These are phyloP conservation scores for Megalops atlanticus DNA, from an alignment of 2,113 vertebrate species.

Conservation along the genomic window DNA sequence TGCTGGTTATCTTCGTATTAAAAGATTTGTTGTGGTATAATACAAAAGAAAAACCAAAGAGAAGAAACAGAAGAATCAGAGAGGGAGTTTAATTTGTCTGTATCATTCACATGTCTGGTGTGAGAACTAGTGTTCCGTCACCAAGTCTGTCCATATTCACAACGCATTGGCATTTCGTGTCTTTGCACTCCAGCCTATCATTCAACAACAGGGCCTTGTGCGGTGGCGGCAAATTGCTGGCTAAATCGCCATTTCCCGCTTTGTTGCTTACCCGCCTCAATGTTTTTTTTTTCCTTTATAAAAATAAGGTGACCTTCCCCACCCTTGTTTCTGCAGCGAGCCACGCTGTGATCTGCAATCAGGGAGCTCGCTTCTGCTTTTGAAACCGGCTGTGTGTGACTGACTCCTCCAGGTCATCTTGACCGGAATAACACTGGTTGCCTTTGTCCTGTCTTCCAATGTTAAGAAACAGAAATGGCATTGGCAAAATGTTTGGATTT, in stretches of 20 bases:
- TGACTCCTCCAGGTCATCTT: background rate
- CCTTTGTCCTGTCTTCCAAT: background rate
- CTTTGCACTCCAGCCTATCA: background rate
- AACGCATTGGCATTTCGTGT: background rate
- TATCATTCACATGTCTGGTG: background rate
- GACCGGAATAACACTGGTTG: background rate
- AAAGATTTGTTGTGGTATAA: too few relatives aligned
- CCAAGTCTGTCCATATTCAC: background rate
- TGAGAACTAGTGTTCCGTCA: background rate
- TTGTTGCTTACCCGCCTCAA: background rate
- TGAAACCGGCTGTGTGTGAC: background rate
- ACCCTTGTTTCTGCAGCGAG: background rate
- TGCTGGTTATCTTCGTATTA: too few relatives aligned
- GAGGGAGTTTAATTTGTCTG: too few relatives aligned
- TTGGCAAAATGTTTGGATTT: background rate
- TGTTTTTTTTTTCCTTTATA: background rate
- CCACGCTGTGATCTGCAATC: background rate
- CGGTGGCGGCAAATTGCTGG: background rate
- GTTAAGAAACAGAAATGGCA: background rate
- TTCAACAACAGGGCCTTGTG: background rate
- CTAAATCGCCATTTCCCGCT: conserved; percentile 1
- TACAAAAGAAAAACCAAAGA: background rate
- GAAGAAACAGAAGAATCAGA: background rate
- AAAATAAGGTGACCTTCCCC: background rate
- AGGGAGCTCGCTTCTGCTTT: background rate